Percentiles rank a stretch among this genome's conserved stretches.
phyloP scores from a whole-genome alignment of 2,888 invertebrate genomes.

The Drosophila glabriapex region DNA sequence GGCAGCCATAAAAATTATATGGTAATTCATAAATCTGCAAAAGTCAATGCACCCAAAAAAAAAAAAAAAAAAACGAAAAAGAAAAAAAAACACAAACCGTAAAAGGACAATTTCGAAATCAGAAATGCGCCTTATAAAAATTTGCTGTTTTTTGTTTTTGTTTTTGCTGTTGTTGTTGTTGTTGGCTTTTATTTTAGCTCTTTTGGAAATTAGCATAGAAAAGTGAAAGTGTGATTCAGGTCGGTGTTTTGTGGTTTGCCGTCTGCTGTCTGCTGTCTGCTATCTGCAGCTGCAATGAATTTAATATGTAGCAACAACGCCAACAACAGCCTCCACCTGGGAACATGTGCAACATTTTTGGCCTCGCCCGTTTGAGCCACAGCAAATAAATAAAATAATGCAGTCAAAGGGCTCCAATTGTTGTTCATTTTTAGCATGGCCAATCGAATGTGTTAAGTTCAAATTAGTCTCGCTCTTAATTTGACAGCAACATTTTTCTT shows the following conservation, averaged over 20 bases:
- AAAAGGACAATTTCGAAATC: slow-evolving; percentile 63
- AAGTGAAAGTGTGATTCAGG: slow-evolving; percentile 68
- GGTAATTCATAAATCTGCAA: slow-evolving; percentile 38
- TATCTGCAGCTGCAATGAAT: slow-evolving; percentile 71
- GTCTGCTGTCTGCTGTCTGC: slow-evolving; percentile 5
- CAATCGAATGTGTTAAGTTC: slow-evolving; percentile 8
- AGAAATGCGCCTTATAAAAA: slow-evolving; percentile 43
- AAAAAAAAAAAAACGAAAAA: background rate
- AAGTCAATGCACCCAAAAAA: slow-evolving; percentile 52
- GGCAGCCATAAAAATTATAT: slow-evolving; percentile 47
- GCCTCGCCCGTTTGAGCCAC: slow-evolving; percentile 48
- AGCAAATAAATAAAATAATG: slow-evolving; percentile 16
- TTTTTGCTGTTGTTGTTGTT: slow-evolving; percentile 14
- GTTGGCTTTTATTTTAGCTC: slow-evolving; percentile 18
- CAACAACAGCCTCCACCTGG: slow-evolving; percentile 37
- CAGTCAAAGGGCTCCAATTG: slow-evolving; percentile 66
- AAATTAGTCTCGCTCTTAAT: background rate
- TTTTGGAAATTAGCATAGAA: slow-evolving; percentile 71
- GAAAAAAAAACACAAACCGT: slow-evolving; percentile 9
- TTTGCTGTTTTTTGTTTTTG: slow-evolving; percentile 14
- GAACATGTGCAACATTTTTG: slow-evolving; percentile 59
- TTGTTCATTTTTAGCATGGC: slow-evolving; percentile 40
- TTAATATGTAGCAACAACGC: slow-evolving; percentile 63
- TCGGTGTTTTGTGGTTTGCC: slow-evolving; percentile 38
- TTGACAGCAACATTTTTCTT: background rate